Conservation (phyloP, 2,113 vertebrate species). For the Heterotilapia buettikoferi region DNA sequence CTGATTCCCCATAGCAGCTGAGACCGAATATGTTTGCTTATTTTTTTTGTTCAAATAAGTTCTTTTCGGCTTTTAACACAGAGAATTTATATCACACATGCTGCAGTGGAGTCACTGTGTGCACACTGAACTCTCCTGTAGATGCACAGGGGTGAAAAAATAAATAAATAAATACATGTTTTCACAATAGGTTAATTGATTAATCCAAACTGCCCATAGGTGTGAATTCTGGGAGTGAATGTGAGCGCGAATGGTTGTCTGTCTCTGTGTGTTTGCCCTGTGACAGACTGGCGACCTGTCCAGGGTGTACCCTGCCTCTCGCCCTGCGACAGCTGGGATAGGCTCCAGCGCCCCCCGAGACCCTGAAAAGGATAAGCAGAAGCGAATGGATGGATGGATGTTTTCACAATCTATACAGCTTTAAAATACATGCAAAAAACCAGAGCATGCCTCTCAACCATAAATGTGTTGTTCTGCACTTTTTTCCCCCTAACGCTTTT, state of each 20-base stretch:
- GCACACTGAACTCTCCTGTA: neutral
- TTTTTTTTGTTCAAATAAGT: conserved; percentile 54
- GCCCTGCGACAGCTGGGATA: neutral
- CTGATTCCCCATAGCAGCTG: conserved; percentile 41
- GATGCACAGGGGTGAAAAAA: neutral
- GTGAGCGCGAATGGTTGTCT: neutral
- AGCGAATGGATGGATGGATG: neutral
- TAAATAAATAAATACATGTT: neutral
- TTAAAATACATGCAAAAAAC: conserved; percentile 12
- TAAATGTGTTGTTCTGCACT: conserved; percentile 13
- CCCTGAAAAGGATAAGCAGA: neutral
- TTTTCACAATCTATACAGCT: conserved; percentile 1
- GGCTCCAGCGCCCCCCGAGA: neutral
- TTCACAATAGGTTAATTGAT: neutral
- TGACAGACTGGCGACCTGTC: neutral
- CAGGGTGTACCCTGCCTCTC: neutral
- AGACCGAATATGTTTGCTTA: conserved; percentile 49
- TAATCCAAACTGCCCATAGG: neutral
- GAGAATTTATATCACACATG: neutral
- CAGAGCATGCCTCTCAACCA: neutral
- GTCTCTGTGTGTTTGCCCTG: neutral
- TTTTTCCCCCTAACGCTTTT: neutral
- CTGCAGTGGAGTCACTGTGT: neutral
- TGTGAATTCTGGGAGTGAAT: neutral
- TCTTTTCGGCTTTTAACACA: conserved; percentile 12